These are phyloP conservation scores for Champsocephalus gunnari DNA, from an alignment of 2,797 vertebrate species.

Conservation along the genomic window DNA sequence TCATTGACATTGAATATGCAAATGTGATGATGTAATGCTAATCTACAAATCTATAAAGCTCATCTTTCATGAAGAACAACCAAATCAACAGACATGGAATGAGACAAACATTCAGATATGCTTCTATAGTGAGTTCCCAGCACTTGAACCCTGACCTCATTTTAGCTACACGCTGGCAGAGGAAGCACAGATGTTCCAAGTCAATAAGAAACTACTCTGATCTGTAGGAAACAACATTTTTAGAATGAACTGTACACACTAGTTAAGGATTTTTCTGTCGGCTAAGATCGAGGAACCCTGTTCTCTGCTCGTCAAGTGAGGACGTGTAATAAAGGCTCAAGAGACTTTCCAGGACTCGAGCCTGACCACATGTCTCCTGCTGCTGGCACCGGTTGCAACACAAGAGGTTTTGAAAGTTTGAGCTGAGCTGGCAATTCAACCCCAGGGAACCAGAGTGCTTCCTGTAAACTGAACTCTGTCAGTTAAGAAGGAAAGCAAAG, in stretches of 20 bases:
- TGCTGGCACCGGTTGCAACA: conserved; percentile 25
- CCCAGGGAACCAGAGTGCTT: conserved; percentile 48
- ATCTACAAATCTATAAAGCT: neutral
- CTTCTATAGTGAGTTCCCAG: conserved; percentile 10
- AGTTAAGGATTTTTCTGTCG: neutral
- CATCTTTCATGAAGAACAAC: neutral
- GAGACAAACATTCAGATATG: neutral
- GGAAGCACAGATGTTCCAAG: neutral
- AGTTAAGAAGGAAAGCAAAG: conserved; percentile 51
- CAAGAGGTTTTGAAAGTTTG: conserved; percentile 29
- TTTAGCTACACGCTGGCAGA: conserved; percentile 8
- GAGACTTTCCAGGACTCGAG: conserved; percentile 12
- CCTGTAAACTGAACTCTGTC: conserved; percentile 53
- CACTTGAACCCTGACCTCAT: neutral
- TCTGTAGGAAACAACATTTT: conserved; percentile 5
- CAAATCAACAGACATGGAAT: neutral
- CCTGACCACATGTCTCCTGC: conserved; percentile 27
- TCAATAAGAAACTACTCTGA: neutral
- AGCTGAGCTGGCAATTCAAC: conserved; percentile 52
- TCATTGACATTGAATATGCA: neutral
- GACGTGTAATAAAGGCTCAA: conserved; percentile 20
- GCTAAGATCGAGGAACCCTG: conserved; percentile 21
- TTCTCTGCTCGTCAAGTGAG: conserved; percentile 39
- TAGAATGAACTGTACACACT: conserved; percentile 3
- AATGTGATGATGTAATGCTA: neutral